Percentiles rank a stretch among this genome's conserved stretches.
Evolutionary conservation across 2,888 invertebrate genomes (phyloP).

Genomic region (Platycheirus albimanus): DNA sequence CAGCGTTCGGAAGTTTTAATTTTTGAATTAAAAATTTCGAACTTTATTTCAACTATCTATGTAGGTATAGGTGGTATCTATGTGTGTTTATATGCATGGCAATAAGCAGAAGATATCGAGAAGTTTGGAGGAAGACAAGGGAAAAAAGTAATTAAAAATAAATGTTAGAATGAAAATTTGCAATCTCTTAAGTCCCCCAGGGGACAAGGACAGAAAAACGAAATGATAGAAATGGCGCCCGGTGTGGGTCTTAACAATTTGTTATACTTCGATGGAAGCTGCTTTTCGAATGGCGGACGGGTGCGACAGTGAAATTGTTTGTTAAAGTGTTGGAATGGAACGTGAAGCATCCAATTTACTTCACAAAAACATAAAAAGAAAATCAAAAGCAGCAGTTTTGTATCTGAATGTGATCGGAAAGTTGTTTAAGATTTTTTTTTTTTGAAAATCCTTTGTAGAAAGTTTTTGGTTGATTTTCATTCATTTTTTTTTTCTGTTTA

Average conservation of each 20-base stretch:
- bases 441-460: background rate
- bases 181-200: background rate
- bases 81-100: too few relatives aligned
- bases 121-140: background rate
- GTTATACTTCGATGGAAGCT: slow-evolving; percentile 7
- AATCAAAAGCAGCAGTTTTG: slow-evolving; percentile 60
- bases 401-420: slow-evolving; percentile 63
- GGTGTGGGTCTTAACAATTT: slow-evolving; percentile 8
- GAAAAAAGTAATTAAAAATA: slow-evolving; percentile 61
- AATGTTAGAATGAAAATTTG: slow-evolving; percentile 40
- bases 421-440: slow-evolving; percentile 34
- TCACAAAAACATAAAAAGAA: slow-evolving; percentile 11
- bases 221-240: slow-evolving; percentile 16
- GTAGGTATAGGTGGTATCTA: too few relatives aligned
- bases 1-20: slow-evolving; percentile 32
- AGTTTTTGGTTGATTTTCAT: slow-evolving; percentile 39
- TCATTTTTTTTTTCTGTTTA: slow-evolving; percentile 37
- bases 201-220: background rate
- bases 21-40: slow-evolving; percentile 54
- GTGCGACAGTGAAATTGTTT: background rate
- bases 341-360: background rate
- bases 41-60: slow-evolving; percentile 6
- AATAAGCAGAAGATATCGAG: slow-evolving; percentile 21
- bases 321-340: slow-evolving; percentile 2
- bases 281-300: background rate